Conservation (phyloP, 30 jellyfish, hydroid and myxozoan species). For the Morbakka virulenta region DNA sequence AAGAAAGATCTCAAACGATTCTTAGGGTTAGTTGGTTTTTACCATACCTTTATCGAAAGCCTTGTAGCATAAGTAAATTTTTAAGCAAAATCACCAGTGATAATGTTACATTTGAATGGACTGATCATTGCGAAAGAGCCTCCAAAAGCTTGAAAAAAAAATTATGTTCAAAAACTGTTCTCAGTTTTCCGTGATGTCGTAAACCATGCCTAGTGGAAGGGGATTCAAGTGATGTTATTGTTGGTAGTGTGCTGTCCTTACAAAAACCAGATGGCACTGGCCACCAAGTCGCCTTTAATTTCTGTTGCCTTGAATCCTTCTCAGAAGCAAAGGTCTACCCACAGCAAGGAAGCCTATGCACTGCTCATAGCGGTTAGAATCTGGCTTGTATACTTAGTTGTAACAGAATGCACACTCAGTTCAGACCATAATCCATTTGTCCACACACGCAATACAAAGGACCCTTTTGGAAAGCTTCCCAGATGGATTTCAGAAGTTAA, state of each 20-base stretch:
- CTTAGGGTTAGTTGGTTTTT: neutral
- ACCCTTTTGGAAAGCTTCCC: slow-evolving; percentile 42
- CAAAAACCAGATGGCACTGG: slow-evolving; percentile 4
- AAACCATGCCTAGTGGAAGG: slow-evolving; percentile 28
- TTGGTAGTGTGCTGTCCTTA: slow-evolving; percentile 41
- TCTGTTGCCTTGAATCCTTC: slow-evolving; percentile 8
- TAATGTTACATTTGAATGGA: neutral
- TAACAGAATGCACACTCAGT: slow-evolving; percentile 20
- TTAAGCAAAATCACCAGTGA: neutral
- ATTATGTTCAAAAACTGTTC: neutral
- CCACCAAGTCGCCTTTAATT: slow-evolving; percentile 44
- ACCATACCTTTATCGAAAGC: neutral
- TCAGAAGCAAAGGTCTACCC: slow-evolving; percentile 27
- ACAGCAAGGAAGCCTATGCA: slow-evolving; percentile 41
- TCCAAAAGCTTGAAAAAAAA: neutral
- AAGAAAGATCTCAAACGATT: neutral
- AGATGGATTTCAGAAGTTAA: slow-evolving; percentile 32
- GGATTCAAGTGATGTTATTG: slow-evolving; percentile 28
- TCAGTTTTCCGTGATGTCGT: slow-evolving; percentile 6
- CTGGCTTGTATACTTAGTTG: slow-evolving; percentile 32
- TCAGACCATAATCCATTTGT: slow-evolving; percentile 46
- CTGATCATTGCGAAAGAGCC: neutral
- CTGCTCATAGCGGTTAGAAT: slow-evolving; percentile 13
- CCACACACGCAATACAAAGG: slow-evolving; percentile 13
- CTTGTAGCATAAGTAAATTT: neutral